These are phyloP conservation scores for Drosophila rufa DNA, from an alignment of 1,140 invertebrate species.

Conservation along the genomic window DNA sequence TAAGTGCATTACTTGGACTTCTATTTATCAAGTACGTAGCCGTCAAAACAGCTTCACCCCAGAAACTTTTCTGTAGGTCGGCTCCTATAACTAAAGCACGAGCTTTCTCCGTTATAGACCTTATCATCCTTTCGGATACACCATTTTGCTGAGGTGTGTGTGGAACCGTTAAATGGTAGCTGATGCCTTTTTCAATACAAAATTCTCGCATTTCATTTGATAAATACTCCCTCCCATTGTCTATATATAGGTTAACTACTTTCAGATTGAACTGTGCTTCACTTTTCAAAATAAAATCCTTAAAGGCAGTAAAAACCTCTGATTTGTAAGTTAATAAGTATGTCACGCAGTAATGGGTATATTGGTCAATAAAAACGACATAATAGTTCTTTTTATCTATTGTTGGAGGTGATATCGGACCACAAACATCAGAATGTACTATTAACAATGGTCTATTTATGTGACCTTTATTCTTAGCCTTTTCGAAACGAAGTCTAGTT, in stretches of 20 bases:
- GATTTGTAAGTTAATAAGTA: neutral
- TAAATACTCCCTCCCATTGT: neutral
- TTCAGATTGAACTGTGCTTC: neutral
- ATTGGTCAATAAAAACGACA: neutral
- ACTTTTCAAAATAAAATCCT: neutral
- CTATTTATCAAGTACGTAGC: neutral
- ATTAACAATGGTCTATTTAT: neutral
- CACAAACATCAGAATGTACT: neutral
- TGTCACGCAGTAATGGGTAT: neutral
- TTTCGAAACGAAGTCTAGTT: too few relatives aligned
- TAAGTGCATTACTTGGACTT: too few relatives aligned
- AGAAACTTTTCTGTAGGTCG: neutral
- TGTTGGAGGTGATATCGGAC: neutral
- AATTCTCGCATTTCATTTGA: too few relatives aligned
- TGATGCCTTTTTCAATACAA: neutral
- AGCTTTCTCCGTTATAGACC: neutral
- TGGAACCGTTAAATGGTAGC: too few relatives aligned
- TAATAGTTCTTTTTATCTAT: constrained; percentile 2
- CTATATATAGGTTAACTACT: neutral
- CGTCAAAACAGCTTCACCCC: neutral
- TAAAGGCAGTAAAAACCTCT: neutral
- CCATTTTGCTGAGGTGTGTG: neutral
- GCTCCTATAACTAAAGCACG: neutral
- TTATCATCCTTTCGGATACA: neutral
- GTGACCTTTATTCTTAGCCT: neutral